Evolutionary conservation across 2,113 vertebrate species (phyloP).

Genomic region (Plestiodon gilberti): DNA sequence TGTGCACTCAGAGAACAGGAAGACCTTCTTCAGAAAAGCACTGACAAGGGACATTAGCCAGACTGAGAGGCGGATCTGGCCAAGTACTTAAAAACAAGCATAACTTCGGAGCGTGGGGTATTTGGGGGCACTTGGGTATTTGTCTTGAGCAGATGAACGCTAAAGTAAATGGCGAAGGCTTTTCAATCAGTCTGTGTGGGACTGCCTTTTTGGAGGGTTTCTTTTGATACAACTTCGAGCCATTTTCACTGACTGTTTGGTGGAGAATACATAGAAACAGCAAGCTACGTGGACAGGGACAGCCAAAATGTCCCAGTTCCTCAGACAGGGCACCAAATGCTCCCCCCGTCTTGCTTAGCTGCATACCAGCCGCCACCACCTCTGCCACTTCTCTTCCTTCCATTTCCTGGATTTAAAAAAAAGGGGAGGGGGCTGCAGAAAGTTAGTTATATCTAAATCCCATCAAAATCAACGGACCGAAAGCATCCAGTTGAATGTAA

Average conservation of each 20-base stretch:
- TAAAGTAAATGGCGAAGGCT: constrained; percentile 1
- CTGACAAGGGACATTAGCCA: fast-evolving
- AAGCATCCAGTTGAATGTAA: background rate
- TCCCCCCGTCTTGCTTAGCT: too few species aligned
- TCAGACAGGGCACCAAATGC: too few species aligned
- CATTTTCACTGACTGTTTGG: background rate
- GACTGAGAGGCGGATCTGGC: background rate
- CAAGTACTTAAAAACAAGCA: fast-evolving
- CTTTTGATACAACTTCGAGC: background rate
- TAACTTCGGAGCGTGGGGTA: background rate
- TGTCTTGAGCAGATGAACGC: background rate
- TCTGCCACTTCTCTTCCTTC: too few species aligned
- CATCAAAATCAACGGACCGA: constrained; percentile 28
- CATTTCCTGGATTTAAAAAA: too few species aligned
- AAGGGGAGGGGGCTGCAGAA: constrained; percentile 30
- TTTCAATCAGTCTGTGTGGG: background rate
- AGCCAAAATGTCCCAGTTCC: too few species aligned
- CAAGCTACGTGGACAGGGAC: background rate
- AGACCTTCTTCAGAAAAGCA: background rate
- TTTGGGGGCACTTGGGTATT: background rate
- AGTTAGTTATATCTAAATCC: constrained; percentile 41
- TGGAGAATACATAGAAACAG: constrained; percentile 15
- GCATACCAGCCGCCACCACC: too few species aligned
- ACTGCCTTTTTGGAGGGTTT: background rate
- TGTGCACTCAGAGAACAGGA: background rate